Evolutionary conservation across 2,113 vertebrate species (phyloP), one percentile per base, ranked within the genome.

Genomic region (Conger conger): DNA sequence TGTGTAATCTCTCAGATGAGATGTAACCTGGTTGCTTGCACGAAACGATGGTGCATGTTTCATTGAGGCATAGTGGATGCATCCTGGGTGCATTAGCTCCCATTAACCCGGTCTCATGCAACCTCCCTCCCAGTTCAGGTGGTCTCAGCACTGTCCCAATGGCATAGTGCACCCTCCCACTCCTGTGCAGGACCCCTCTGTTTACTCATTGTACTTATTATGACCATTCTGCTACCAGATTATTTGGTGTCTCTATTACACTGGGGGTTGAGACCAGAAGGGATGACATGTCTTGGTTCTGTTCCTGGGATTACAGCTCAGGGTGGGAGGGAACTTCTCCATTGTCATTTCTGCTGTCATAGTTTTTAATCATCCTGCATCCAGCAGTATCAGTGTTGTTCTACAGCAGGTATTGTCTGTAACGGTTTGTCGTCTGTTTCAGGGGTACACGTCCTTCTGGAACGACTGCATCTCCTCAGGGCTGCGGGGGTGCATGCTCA

Each of bases 391-490:
- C 9, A 73, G n/a, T 73, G 27, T 33, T 33, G 57, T 3, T 4
- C 23, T 23, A 7, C 3, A 4, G 57, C 23, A 27, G 27, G 57
- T 4, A 63, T 50, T 13, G 83, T 57, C 37, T 17, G 76, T 80
- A 33, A 84, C 77, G 30, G 6, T n/a, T 33, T 85, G 2, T 50
- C 35, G 6, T 63, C 16, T 42, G 79, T 45, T 76, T 36, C 90
- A 99, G 98, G 98, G 98, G 84, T 99, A 99, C 92, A 99, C 98
- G 36, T 99, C 98, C 0, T 99, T 99, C 93, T 99, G 98, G 98
- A 99, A 99, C 85, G 98, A 99, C 88, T 99, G 98, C 91, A 99
- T 99, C 93, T 99, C 98, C 1, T 99, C 98, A 11, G 98, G 98
- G 1, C 94, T 99, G 54, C 97, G 98, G 54, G 98, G 98, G 45